Evolutionary conservation across 2,888 invertebrate genomes (phyloP), one percentile per base, ranked within the genome.

Genomic region (Clistopyga incitator): DNA sequence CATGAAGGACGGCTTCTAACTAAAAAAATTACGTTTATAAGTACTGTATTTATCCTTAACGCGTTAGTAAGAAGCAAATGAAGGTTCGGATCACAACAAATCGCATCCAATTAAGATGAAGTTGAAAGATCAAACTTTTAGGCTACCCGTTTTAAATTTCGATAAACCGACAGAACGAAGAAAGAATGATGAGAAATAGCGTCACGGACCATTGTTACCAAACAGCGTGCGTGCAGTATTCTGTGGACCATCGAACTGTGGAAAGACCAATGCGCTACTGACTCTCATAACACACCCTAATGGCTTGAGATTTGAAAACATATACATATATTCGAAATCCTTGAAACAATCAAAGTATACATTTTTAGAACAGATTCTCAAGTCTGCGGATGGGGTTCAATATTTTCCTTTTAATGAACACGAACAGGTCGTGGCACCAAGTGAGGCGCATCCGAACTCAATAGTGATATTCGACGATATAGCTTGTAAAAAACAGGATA

Each of bases 191-290:
- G 13, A 29, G 11, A 13, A 8, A 6, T 61, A 68, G 6, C 47
- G 42, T 59, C 90, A 91, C 84, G 85, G 90, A 23, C 56, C n/a
- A n/a, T n/a, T n/a, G n/a, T n/a, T 75, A 6, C 78, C 91, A 71
- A 81, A n/a, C n/a, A n/a, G n/a, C n/a, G n/a, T n/a, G n/a, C n/a
- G n/a, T n/a, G n/a, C n/a, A n/a, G n/a, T n/a, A n/a, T n/a, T n/a
- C n/a, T n/a, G n/a, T n/a, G n/a, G n/a, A n/a, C n/a, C n/a, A n/a
- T n/a, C n/a, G n/a, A n/a, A n/a, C n/a, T n/a, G n/a, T n/a, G n/a
- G n/a, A n/a, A n/a, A n/a, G n/a, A n/a, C n/a, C n/a, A 87, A 86
- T 25, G 78, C 79, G 0, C 68, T 87, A 15, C 67, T 84, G 1
- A 34, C 77, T 23, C 71, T 87, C 0, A 75, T 88, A 2, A 75